Percentiles rank a stretch among this genome's conserved stretches.
Conservation (phyloP, 2,888 invertebrate species). For the Orthosia gothica region DNA sequence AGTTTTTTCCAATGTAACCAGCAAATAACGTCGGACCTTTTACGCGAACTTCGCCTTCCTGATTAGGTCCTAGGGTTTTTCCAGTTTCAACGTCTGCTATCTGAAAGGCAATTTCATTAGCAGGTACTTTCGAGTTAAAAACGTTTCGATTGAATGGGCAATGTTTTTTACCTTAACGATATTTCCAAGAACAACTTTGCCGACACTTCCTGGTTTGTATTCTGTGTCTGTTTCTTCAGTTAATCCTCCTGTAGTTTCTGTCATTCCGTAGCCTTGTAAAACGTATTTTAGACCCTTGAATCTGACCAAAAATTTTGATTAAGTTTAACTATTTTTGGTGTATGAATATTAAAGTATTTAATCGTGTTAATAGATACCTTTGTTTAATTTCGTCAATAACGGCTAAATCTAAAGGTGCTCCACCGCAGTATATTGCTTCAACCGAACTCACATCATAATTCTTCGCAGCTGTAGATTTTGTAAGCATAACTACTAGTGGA, state of each 20-base stretch:
- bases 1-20: constrained; percentile 80
- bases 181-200: constrained; percentile 69
- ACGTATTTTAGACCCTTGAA: constrained; percentile 75
- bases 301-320: constrained; percentile 62
- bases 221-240: constrained; percentile 72
- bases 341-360: neutral
- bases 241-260: constrained; percentile 78
- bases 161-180: constrained; percentile 61
- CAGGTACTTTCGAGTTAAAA: constrained; percentile 8
- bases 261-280: constrained; percentile 85
- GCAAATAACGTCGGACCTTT: constrained; percentile 80
- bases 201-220: constrained; percentile 79
- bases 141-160: constrained; percentile 27
- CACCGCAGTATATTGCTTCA: constrained; percentile 76
- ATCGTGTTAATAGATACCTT: constrained; percentile 68
- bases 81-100: constrained; percentile 79
- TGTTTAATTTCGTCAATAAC: constrained; percentile 73
- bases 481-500: constrained; percentile 77
- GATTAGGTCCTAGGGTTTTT: constrained; percentile 77
- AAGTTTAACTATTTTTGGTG: neutral
- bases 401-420: constrained; percentile 77
- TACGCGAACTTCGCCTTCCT: constrained; percentile 81
- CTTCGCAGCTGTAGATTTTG: constrained; percentile 76
- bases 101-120: constrained; percentile 69
- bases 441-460: constrained; percentile 80